Conservation (phyloP, 2,888 invertebrate genomes). For the Muschampia plurimacula region DNA sequence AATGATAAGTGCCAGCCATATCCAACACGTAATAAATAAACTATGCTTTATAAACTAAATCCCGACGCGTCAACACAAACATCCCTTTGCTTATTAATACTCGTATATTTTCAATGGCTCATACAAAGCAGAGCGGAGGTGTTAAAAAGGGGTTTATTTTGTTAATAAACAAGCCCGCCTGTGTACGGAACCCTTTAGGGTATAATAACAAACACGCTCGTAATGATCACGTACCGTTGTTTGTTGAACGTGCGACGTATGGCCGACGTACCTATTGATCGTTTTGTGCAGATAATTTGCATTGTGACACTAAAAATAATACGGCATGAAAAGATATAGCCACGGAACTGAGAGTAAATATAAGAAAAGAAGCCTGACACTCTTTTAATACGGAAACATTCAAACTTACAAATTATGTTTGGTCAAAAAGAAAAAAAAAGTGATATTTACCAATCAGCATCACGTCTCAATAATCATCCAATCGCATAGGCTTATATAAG, state of each 20-base stretch:
- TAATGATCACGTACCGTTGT: constrained; percentile 30
- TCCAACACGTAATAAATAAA: constrained; percentile 6
- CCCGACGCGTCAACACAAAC: constrained; percentile 22
- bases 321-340: no score
- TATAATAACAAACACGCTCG: constrained; percentile 25
- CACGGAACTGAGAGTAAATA: no score
- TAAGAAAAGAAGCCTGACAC: no score
- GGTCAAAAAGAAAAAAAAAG: no score
- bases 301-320: no score
- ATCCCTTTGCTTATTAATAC: constrained; percentile 7
- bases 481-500: no score
- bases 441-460: no score
- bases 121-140: constrained; percentile 33
- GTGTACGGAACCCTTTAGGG: constrained; percentile 35
- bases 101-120: constrained; percentile 17
- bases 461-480: no score
- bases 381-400: no score
- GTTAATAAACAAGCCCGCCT: constrained; percentile 27
- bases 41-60: not conserved
- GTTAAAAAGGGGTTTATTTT: constrained; percentile 36
- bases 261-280: not conserved
- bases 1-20: not conserved
- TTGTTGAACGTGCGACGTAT: constrained; percentile 20
- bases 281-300: not conserved
- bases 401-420: no score